These are phyloP conservation scores for Salmo trutta DNA, from an alignment of 2,797 vertebrate species.

Conservation along the genomic window DNA sequence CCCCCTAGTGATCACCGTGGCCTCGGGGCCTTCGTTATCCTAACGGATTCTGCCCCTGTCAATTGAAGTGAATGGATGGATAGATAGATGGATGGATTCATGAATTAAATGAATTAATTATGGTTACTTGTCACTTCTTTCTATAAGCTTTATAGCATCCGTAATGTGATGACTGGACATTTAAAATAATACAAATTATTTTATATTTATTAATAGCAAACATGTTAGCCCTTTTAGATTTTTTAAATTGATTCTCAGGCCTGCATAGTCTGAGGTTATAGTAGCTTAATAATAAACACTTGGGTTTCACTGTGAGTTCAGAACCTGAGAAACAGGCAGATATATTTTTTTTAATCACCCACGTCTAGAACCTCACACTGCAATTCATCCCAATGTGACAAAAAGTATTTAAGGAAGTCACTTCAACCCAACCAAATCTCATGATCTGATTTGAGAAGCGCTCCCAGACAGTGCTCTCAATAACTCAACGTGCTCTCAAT, in stretches of 20 bases:
- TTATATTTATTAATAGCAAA: not conserved
- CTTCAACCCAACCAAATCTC: not conserved
- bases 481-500: slow-evolving; percentile 10
- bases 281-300: too few relatives aligned
- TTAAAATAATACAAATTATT: not conserved
- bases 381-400: not conserved
- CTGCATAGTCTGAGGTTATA: too few relatives aligned
- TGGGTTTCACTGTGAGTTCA: not conserved
- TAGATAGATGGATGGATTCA: not conserved
- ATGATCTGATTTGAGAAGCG: slow-evolving; percentile 11
- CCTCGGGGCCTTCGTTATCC: not conserved
- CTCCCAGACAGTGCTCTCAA: not conserved
- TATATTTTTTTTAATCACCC: not conserved
- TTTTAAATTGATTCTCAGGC: not conserved
- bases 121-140: not conserved
- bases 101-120: too few relatives aligned
- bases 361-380: not conserved
- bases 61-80: not conserved
- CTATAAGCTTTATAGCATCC: not conserved
- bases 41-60: not conserved
- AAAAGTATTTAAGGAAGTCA: slow-evolving; percentile 1
- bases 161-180: not conserved
- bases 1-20: not conserved
- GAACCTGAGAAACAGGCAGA: not conserved
- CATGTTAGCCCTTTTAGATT: not conserved